Evolutionary conservation across 2,888 invertebrate species (phyloP).

Genomic region (Scaptomyza cyrtandrae): DNA sequence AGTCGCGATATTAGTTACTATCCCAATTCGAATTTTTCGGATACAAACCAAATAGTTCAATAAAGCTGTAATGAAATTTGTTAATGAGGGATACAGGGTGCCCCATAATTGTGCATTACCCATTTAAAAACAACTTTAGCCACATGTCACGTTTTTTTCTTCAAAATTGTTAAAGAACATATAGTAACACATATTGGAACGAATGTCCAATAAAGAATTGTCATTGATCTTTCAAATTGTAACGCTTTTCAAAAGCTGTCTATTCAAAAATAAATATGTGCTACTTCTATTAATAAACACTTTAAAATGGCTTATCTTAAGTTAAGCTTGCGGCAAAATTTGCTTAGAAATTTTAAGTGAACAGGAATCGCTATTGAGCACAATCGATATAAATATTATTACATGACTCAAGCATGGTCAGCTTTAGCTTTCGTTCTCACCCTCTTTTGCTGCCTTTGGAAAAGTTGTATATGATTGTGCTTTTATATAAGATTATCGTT

Average conservation of each 20-base stretch:
- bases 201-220: background rate
- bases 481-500: too few species aligned
- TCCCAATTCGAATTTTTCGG: slow-evolving; percentile 23
- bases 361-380: background rate
- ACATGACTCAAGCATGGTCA: slow-evolving; percentile 20
- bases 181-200: too few species aligned
- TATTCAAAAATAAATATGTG: background rate
- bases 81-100: too few species aligned
- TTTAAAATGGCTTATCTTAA: slow-evolving; percentile 8
- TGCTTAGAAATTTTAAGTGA: slow-evolving; percentile 22
- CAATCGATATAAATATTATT: background rate
- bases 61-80: background rate
- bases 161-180: too few species aligned
- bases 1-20: slow-evolving; percentile 8
- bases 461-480: too few species aligned
- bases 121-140: too few species aligned
- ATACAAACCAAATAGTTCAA: slow-evolving; percentile 1
- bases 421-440: background rate
- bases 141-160: too few species aligned
- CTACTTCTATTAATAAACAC: background rate
- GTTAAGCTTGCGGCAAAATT: background rate
- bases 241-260: slow-evolving; percentile 17
- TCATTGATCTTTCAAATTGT: too few species aligned
- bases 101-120: too few species aligned
- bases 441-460: background rate